These are phyloP conservation scores for Dromius quadrimaculatus DNA, from an alignment of 2,888 invertebrate species.

Conservation along the genomic window DNA sequence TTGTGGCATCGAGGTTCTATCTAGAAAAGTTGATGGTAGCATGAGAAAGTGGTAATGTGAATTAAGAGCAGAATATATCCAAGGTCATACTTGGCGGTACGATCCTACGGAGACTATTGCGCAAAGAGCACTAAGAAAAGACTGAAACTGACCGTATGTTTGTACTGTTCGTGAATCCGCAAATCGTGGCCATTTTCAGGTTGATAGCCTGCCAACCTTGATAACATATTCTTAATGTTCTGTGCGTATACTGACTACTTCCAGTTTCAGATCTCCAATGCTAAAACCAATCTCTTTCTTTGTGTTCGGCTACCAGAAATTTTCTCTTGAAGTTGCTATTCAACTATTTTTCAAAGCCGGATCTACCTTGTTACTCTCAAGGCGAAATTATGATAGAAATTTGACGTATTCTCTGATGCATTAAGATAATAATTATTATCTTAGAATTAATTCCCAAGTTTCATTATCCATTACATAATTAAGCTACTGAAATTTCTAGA, in stretches of 20 bases:
- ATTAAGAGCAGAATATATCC: slow-evolving; percentile 46
- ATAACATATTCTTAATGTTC: slow-evolving; percentile 51
- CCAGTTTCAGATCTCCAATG: slow-evolving; percentile 37
- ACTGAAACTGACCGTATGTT: not conserved
- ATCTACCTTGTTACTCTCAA: too few relatives aligned
- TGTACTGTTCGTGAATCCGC: slow-evolving; percentile 2
- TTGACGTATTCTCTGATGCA: too few relatives aligned
- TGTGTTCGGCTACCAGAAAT: not conserved
- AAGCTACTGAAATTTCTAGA: too few relatives aligned
- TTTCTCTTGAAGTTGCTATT: too few relatives aligned
- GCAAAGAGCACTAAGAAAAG: not conserved
- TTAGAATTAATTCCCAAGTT: too few relatives aligned
- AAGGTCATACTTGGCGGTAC: slow-evolving; percentile 31
- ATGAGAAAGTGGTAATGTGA: slow-evolving; percentile 44
- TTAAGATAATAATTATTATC: too few relatives aligned
- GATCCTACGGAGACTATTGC: not conserved
- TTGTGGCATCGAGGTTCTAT: too few relatives aligned
- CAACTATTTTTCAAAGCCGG: too few relatives aligned
- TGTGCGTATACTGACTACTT: slow-evolving; percentile 43
- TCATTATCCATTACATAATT: too few relatives aligned
- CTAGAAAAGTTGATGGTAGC: slow-evolving; percentile 13
- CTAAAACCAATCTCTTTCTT: slow-evolving; percentile 12
- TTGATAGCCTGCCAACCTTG: slow-evolving; percentile 50
- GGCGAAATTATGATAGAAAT: too few relatives aligned
- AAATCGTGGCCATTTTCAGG: slow-evolving; percentile 22